phyloP scores from a whole-genome alignment of 2,113 vertebrate species.

The Apteryx mantelli region DNA sequence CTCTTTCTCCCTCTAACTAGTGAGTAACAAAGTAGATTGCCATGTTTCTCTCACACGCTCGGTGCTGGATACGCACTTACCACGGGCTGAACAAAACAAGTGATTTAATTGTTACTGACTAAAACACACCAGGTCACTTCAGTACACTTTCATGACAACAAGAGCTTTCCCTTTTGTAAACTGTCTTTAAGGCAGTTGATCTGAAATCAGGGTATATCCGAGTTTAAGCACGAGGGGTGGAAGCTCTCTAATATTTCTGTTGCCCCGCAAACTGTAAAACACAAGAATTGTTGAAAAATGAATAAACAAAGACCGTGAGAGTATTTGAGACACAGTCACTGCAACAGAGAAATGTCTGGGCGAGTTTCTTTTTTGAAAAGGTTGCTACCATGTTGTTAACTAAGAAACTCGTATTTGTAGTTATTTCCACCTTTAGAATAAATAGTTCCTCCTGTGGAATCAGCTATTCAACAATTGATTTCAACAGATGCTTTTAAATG shows the following conservation, averaged over 20 bases:
- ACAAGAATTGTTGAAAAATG: not conserved
- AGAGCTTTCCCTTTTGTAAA: not conserved
- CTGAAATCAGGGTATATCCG: not conserved
- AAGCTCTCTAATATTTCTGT: not conserved
- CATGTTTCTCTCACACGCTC: not conserved
- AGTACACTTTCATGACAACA: not conserved
- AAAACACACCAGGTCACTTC: not conserved
- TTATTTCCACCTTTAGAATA: not conserved
- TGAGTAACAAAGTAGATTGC: not conserved
- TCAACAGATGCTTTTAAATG: constrained; percentile 15
- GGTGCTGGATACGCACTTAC: not conserved
- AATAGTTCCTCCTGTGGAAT: not conserved
- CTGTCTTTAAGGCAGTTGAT: not conserved
- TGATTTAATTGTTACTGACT: not conserved
- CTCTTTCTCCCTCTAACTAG: not conserved
- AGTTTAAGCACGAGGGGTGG: not conserved
- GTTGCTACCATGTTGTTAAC: not conserved
- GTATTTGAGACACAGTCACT: not conserved
- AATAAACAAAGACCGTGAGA: not conserved
- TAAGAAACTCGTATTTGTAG: not conserved
- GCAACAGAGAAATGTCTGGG: not conserved
- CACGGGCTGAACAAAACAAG: not conserved
- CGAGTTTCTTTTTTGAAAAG: not conserved
- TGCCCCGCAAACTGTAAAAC: not conserved
- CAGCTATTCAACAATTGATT: not conserved